Evolutionary conservation across 2,888 invertebrate genomes (phyloP).

Genomic region (Theodoxus fluviatilis): DNA sequence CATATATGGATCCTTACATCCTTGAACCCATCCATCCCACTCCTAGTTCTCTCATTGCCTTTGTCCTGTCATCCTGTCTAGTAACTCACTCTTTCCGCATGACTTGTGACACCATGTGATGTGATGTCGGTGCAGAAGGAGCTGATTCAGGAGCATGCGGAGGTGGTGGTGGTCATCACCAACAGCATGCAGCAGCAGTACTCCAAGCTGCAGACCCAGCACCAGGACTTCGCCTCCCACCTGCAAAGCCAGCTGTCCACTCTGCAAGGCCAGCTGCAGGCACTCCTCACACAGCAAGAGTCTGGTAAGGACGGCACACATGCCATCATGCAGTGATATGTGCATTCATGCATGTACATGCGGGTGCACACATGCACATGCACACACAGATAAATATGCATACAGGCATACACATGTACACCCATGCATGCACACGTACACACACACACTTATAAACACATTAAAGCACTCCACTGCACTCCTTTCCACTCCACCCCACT

Average conservation of each 20-base stretch:
- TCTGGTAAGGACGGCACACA: constrained; percentile 20
- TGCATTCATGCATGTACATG: constrained; percentile 21
- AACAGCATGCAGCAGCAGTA: constrained; percentile 81
- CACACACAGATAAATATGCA: neutral
- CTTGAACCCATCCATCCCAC: neutral
- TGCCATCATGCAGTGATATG: no score
- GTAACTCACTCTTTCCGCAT: neutral
- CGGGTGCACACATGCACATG: neutral
- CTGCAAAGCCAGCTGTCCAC: constrained; percentile 70
- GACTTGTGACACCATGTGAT: neutral
- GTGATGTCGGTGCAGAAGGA: constrained; percentile 72
- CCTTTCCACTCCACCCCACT: no score
- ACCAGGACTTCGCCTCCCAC: constrained; percentile 92
- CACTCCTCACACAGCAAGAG: constrained; percentile 29
- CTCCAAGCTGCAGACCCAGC: constrained; percentile 89
- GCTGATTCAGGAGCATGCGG: constrained; percentile 81
- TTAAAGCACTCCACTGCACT: no score
- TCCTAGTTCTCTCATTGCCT: no score
- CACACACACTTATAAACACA: no score
- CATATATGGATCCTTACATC: neutral
- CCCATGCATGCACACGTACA: neutral
- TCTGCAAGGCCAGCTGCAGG: constrained; percentile 61
- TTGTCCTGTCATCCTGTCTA: neutral
- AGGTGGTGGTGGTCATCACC: constrained; percentile 78
- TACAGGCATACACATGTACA: neutral